Evolutionary conservation across 2,113 vertebrate genomes (phyloP), one percentile per base, ranked within the genome.

Genomic region (Odobenus rosmarus): DNA sequence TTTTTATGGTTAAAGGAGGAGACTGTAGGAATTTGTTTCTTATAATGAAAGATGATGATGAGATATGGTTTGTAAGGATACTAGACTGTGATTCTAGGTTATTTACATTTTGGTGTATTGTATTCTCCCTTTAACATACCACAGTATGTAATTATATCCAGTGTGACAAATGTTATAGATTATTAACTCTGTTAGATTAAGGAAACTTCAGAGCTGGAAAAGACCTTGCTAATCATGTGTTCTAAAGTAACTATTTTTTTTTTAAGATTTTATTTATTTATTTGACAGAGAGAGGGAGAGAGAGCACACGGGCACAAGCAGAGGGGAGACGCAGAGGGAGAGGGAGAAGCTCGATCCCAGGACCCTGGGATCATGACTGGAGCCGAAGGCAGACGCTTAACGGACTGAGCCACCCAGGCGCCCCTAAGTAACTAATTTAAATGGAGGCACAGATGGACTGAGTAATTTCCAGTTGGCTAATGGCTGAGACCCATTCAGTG

Each of bases 141-240:
- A 39, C 36, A 28, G 57, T 62, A 86, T 64, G 55, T 81, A 85
- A 59, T 57, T 96, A 24, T 23, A 53, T 92, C 62, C 23, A 72
- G 2, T 67, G 69, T 85, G n/a, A 62, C 31, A 64, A 21, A 3
- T 96, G 49, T 81, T 64, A 31, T 9, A 6, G 51, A 57, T 72
- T 76, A 39, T 90, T 94, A 88, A 86, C 26, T 89, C 67, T 6
- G 3, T 87, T 96, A 84, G 82, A 94, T 95, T 94, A 57, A 95
- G 85, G 57, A 90, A 90, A 67, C 64, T 69, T 90, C 16, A 74
- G 61, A 97, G 39, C 67, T 87, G 12, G 57, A 85, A 69, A 90
- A 90, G 67, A 94, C 49, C 23, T 94, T 61, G 57, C 36, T 83
- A 90, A 49, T 95, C 31, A 42, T 62, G 36, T 79, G 55, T 82